These are phyloP conservation scores for Ammodramus savannarum DNA, from an alignment of 2,113 vertebrate genomes.

Conservation along the genomic window DNA sequence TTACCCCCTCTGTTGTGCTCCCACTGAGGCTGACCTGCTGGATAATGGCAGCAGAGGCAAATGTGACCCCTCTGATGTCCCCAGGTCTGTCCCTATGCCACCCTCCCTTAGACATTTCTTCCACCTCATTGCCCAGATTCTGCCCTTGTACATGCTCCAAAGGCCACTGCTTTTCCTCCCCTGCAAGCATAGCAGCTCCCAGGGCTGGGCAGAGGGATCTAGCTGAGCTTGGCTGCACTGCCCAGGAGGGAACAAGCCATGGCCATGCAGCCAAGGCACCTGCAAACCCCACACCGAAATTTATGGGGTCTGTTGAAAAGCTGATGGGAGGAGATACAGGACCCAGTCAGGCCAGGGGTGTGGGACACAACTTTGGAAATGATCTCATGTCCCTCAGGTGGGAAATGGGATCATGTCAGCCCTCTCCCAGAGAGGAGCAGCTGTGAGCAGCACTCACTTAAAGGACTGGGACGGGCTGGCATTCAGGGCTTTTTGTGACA, in stretches of 20 bases:
- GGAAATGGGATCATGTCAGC: background rate
- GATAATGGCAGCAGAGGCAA: background rate
- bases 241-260: background rate
- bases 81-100: background rate
- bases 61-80: background rate
- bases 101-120: background rate
- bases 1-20: background rate
- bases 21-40: background rate
- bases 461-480: background rate
- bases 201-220: background rate
- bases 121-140: background rate
- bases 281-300: background rate
- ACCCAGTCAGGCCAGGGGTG: accelerated
- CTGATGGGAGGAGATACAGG: background rate
- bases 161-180: background rate
- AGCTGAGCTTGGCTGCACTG: background rate
- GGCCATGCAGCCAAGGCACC: background rate
- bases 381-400: background rate
- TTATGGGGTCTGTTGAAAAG: background rate
- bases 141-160: background rate
- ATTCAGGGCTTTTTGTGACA: background rate
- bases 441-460: background rate
- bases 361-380: background rate
- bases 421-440: background rate
- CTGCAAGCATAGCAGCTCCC: background rate